Evolutionary conservation across 2,888 invertebrate genomes (phyloP).

Genomic region (Melitaea athalia): DNA sequence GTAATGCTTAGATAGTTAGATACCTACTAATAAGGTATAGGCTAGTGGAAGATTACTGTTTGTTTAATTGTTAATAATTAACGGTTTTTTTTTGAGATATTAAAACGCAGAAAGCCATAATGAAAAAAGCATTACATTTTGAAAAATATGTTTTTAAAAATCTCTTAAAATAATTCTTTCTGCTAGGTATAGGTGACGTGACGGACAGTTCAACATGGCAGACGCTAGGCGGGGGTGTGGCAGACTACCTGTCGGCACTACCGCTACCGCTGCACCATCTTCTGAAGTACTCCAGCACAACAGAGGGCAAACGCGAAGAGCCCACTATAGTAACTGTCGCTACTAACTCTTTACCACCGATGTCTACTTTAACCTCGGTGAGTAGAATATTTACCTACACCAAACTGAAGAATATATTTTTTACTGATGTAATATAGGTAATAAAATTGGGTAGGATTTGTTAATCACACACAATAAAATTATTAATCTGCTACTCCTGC

Average conservation of each 20-base stretch:
- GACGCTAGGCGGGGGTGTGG: constrained; percentile 89
- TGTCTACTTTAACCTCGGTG: constrained; percentile 58
- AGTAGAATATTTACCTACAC: constrained; percentile 34
- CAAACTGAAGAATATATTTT: too few species aligned
- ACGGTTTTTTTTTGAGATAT: too few species aligned
- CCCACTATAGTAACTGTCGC: constrained; percentile 76
- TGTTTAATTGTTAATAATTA: too few species aligned
- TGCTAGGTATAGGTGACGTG: constrained; percentile 72
- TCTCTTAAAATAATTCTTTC: not conserved
- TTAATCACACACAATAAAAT: too few species aligned
- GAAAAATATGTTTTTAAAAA: not conserved
- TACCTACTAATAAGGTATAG: too few species aligned
- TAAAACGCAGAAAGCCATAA: not conserved
- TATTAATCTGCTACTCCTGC: too few species aligned
- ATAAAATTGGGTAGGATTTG: too few species aligned
- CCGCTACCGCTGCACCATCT: constrained; percentile 92
- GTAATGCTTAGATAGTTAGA: too few species aligned
- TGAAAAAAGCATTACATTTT: not conserved
- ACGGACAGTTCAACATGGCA: constrained; percentile 85
- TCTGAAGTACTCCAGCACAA: constrained; percentile 88
- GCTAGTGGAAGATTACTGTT: too few species aligned
- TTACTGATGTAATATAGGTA: too few species aligned
- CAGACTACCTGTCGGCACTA: constrained; percentile 91
- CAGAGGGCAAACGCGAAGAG: constrained; percentile 88
- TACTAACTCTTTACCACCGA: constrained; percentile 56